Evolutionary conservation across 2,888 invertebrate species (phyloP).

Genomic region (Calliphora vomitoria): DNA sequence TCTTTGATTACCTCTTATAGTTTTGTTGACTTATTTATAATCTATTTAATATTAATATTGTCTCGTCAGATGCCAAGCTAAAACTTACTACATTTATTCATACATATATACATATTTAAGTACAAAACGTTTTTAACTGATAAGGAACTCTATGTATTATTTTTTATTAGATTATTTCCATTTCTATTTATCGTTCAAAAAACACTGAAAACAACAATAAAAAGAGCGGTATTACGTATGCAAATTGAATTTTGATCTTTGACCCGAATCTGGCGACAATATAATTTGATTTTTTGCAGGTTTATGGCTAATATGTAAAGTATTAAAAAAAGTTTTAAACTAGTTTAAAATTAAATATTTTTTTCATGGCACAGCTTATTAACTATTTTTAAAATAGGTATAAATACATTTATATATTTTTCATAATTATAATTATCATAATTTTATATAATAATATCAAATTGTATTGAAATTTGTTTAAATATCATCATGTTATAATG

Average conservation of each 20-base stretch:
- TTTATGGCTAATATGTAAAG: too few relatives aligned
- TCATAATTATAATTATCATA: too few relatives aligned
- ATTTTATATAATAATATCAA: not conserved
- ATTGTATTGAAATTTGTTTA: not conserved
- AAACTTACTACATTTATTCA: not conserved
- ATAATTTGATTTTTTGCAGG: too few relatives aligned
- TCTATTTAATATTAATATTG: not conserved
- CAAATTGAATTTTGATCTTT: constrained; percentile 41
- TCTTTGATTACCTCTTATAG: not conserved
- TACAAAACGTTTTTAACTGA: not conserved
- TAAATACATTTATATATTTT: not conserved
- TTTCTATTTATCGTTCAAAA: too few relatives aligned
- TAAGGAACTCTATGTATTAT: constrained; percentile 2
- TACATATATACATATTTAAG: too few relatives aligned
- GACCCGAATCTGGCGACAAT: constrained; percentile 11
- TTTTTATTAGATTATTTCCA: too few relatives aligned
- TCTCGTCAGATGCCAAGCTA: constrained; percentile 14
- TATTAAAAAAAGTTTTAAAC: too few relatives aligned
- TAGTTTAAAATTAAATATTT: too few relatives aligned
- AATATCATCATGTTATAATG: not conserved
- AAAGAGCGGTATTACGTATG: constrained; percentile 35
- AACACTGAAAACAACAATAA: not conserved
- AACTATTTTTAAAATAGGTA: not conserved
- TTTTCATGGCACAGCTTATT: too few relatives aligned
- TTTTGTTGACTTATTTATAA: not conserved